Evolutionary conservation across 2,113 vertebrate genomes (phyloP), one percentile per base, ranked within the genome.

Genomic region (Speoplatyrhinus poulsoni): DNA sequence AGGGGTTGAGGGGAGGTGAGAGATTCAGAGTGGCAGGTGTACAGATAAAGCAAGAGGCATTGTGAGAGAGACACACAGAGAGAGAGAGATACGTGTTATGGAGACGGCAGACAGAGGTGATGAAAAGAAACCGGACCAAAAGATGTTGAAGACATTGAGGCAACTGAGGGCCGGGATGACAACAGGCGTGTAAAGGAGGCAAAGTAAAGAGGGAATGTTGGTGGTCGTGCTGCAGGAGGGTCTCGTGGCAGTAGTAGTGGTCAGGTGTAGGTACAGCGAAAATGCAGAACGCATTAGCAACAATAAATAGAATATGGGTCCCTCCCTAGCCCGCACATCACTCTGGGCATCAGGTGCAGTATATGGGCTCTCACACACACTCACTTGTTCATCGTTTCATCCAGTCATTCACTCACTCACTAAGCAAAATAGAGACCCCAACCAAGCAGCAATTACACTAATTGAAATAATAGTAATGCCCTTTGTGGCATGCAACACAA

Each of bases 401-500:
- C 46, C 59, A 3, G 4, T 26, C 59, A 46, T 52, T 67, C 66
- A 36, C 46, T 59, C 17, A n/a, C 66, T 7, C 56, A n/a, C 55
- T 47, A 6, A 12, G 9, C 50, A 52, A 54, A 15, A 54, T n/a
- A 17, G 53, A 16, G 53, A 54, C 53, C 53, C 53, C 53, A 54
- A 46, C 57, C 57, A 36, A 36, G 46, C 36, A 50, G 36, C 73
- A 79, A 81, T 87, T 83, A 85, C 10, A 59, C 53, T 79, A 73
- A 80, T 77, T 81, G 61, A 79, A 77, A 79, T 50, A 9, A 46
- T 77, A 79, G 81, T 71, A 57, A 82, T 63, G 60, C 41, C 57
- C 64, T 65, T 57, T 76, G 52, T 65, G 68, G 52, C 64, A 62
- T 58, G 49, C 58, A 53, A 73, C 12, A 53, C 46, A 61, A 36